These are phyloP conservation scores for Mormyrus lacerda DNA, from an alignment of 2,113 vertebrate species.

Conservation along the genomic window DNA sequence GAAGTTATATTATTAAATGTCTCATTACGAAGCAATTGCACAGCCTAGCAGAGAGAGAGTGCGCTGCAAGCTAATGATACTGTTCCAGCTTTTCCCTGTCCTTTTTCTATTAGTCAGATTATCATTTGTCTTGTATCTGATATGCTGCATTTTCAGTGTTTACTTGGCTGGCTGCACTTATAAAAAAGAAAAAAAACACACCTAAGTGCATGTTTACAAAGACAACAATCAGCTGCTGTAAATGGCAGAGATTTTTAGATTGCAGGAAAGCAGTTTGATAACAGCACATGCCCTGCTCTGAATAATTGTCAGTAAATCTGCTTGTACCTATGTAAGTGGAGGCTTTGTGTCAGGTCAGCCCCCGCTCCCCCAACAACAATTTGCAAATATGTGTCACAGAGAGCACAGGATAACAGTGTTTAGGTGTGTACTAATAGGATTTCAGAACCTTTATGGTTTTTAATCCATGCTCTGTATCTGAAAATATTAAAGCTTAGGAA, in stretches of 20 bases:
- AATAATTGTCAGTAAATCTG: neutral
- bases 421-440: neutral
- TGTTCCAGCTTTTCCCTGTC: neutral
- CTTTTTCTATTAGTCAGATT: neutral
- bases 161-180: neutral
- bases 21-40: neutral
- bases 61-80: neutral
- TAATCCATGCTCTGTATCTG: neutral
- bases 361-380: neutral
- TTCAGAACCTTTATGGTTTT: neutral
- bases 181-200: neutral
- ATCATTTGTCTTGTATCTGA: neutral
- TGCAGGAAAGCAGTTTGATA: neutral
- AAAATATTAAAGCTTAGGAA: neutral
- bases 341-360: neutral
- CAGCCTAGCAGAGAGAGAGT: neutral
- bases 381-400: neutral
- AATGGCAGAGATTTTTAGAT: conserved; percentile 3
- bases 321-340: neutral
- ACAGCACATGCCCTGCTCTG: neutral
- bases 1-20: conserved; percentile 1
- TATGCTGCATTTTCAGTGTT: neutral
- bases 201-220: conserved; percentile 1
- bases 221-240: neutral
- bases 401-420: neutral